Evolutionary conservation across 2,888 invertebrate species (phyloP).

Genomic region (Campoplex nolae): DNA sequence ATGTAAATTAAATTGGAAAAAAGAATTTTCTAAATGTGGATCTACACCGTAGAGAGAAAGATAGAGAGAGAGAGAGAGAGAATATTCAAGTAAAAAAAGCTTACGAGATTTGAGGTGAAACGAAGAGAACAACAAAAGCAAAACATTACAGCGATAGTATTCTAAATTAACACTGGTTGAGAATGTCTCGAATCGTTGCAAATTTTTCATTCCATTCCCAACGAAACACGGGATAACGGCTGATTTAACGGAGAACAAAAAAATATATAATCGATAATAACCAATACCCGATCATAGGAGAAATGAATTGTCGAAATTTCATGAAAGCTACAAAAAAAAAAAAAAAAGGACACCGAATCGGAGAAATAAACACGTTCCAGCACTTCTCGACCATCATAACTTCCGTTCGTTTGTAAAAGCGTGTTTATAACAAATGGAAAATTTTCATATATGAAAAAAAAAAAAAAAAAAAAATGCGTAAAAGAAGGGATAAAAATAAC

Average conservation of each 20-base stretch:
- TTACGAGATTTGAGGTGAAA: conserved; percentile 8
- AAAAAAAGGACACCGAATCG: not conserved
- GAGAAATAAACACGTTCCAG: not conserved
- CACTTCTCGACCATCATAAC: conserved; percentile 41
- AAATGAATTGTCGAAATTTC: not conserved
- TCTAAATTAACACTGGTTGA: conserved; percentile 43
- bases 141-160: conserved; percentile 18
- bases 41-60: not conserved
- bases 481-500: conserved; percentile 9
- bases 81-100: conserved; percentile 11
- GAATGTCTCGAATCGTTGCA: conserved; percentile 17
- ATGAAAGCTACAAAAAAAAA: not conserved
- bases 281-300: not conserved
- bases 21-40: not conserved
- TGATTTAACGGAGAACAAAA: not conserved
- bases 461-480: conserved; percentile 22
- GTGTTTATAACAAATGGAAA: conserved; percentile 41
- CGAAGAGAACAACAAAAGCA: not conserved
- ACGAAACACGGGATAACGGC: not conserved
- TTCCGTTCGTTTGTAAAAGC: conserved; percentile 27
- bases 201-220: not conserved
- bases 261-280: conserved; percentile 9
- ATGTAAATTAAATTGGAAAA: not conserved
- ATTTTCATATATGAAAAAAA: conserved; percentile 8
- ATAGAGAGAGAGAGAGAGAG: too few relatives aligned